These are phyloP conservation scores for Tiphia femorata DNA, from an alignment of 2,888 invertebrate species.

Conservation along the genomic window DNA sequence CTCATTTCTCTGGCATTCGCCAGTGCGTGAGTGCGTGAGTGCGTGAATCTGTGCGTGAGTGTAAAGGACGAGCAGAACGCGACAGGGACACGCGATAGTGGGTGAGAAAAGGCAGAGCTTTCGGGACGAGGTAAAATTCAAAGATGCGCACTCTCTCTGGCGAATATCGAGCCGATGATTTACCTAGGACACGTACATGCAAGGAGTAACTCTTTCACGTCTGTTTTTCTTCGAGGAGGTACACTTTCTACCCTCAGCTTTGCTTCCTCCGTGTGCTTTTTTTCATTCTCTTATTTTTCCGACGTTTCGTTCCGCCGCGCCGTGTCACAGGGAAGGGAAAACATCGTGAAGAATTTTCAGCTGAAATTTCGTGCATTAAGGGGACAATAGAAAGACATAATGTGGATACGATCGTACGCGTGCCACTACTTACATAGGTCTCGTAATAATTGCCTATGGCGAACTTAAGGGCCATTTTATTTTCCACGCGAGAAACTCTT, in stretches of 20 bases:
- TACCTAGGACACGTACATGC: no score
- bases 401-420: not conserved
- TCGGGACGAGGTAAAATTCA: no score
- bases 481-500: constrained; percentile 10
- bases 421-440: constrained; percentile 61
- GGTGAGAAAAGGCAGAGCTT: not conserved
- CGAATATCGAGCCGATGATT: no score
- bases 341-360: not conserved
- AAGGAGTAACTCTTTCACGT: no score
- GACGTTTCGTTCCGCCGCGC: no score
- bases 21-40: not conserved
- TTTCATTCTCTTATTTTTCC: no score
- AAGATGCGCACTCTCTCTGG: no score
- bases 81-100: not conserved
- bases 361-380: no score
- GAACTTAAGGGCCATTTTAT: constrained; percentile 62
- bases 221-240: no score
- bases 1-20: constrained; percentile 54
- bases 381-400: no score
- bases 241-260: no score
- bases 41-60: not conserved
- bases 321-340: not conserved
- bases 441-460: constrained; percentile 64
- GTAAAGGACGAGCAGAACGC: not conserved
- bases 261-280: no score